Percentiles rank a stretch among this genome's conserved stretches.
Conservation (phyloP, 2,797 vertebrate genomes). For the Coregonus sp. region DNA sequence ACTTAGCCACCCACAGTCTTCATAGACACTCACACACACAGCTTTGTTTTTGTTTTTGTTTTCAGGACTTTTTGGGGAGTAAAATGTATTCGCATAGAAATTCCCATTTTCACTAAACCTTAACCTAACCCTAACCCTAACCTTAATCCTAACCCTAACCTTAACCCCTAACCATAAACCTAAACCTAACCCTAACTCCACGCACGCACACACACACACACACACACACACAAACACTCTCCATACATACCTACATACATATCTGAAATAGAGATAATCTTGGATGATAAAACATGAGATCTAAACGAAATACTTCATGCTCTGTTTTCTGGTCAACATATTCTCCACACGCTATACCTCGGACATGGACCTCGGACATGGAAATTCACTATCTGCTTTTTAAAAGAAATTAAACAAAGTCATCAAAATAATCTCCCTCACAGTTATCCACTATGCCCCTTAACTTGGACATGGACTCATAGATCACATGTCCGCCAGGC, state of each 20-base stretch:
- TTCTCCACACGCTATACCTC: neutral
- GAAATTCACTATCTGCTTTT: neutral
- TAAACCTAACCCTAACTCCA: conserved; percentile 40
- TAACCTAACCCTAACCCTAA: too few species aligned
- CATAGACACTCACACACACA: conserved; percentile 15
- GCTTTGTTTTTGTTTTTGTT: neutral
- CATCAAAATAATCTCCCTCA: neutral
- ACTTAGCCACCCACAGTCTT: neutral
- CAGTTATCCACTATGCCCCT: neutral
- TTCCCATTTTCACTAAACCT: too few species aligned
- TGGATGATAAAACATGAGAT: neutral
- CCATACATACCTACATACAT: neutral
- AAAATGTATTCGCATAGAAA: too few species aligned
- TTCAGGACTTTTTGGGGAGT: too few species aligned
- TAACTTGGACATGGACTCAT: neutral
- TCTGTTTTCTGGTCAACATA: neutral
- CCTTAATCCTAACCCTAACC: too few species aligned
- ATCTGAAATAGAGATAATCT: neutral
- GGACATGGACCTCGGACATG: neutral
- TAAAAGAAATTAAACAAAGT: too few species aligned
- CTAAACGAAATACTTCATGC: neutral
- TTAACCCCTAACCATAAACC: conserved; percentile 13
- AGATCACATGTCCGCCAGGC: neutral
- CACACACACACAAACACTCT: too few species aligned
- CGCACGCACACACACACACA: neutral